Evolutionary conservation across 2,113 vertebrate genomes (phyloP).

Genomic region (Pachypanchax playfairii): DNA sequence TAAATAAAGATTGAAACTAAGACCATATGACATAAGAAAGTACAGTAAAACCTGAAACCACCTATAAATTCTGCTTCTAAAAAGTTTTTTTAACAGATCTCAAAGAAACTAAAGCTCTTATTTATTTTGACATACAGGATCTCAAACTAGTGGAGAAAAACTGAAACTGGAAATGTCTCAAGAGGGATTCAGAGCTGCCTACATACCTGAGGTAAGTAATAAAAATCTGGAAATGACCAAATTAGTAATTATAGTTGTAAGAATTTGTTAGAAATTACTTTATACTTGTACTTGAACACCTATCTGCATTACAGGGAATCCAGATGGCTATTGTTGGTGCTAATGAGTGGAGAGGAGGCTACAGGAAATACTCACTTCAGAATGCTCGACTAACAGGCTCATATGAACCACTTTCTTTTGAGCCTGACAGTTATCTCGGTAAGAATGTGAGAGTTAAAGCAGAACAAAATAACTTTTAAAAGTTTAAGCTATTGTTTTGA

Average conservation of each 20-base stretch:
- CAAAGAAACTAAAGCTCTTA: neutral
- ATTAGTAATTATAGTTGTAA: too few relatives aligned
- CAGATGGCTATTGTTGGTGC: slow-evolving; percentile 68
- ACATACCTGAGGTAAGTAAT: slow-evolving; percentile 35
- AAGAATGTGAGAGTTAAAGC: neutral
- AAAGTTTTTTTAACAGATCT: neutral
- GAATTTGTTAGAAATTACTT: too few relatives aligned
- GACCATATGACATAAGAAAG: too few relatives aligned
- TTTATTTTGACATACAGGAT: slow-evolving; percentile 53
- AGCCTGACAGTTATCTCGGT: slow-evolving; percentile 75
- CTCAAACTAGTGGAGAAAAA: slow-evolving; percentile 60
- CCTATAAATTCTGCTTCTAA: too few relatives aligned
- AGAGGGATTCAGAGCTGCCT: slow-evolving; percentile 69
- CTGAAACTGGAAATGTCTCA: slow-evolving; percentile 77
- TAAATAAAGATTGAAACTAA: too few relatives aligned
- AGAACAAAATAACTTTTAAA: too few relatives aligned
- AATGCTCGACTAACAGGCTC: fast-evolving
- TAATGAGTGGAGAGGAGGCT: slow-evolving; percentile 75
- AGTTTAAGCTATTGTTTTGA: too few relatives aligned
- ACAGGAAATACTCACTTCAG: neutral
- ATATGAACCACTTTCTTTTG: neutral
- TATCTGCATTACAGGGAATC: slow-evolving; percentile 25
- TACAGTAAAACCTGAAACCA: too few relatives aligned
- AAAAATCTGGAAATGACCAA: neutral
- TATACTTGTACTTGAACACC: too few relatives aligned